Percentiles rank a stretch among this genome's conserved stretches.
Conservation (phyloP, 2,888 invertebrate species). For the Julus scandinavius region DNA sequence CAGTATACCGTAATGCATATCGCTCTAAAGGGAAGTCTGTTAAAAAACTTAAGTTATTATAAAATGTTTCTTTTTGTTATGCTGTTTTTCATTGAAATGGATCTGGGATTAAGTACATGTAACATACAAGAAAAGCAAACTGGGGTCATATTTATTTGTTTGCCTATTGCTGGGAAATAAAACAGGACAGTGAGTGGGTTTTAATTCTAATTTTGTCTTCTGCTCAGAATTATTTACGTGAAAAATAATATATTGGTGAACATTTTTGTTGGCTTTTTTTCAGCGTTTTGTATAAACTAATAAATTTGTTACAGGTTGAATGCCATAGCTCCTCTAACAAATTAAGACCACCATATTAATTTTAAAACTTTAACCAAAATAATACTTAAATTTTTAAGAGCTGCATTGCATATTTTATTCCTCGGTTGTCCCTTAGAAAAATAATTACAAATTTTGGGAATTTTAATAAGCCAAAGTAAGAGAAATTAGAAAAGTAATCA, state of each 20-base stretch:
- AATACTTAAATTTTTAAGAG: no score
- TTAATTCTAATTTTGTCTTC: conserved; percentile 4
- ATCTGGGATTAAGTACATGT: background rate
- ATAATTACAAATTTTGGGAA: no score
- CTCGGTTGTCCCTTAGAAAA: no score
- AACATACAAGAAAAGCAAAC: background rate
- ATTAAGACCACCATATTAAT: background rate
- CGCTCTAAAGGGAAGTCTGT: background rate
- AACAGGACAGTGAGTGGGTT: background rate
- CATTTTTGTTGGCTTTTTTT: background rate
- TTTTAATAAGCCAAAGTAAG: no score
- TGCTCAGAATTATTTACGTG: background rate
- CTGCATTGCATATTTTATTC: no score
- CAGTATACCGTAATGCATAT: background rate
- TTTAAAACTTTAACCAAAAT: no score
- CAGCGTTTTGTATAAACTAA: background rate
- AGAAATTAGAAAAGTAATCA: no score
- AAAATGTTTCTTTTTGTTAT: background rate
- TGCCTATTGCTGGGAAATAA: conserved; percentile 45
- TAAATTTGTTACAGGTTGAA: background rate
- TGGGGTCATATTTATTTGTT: conserved; percentile 37
- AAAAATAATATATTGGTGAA: background rate
- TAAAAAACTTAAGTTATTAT: background rate
- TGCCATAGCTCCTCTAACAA: background rate
- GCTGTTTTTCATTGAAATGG: background rate